Conservation (phyloP, 2,113 vertebrate genomes). For the Sebastes schlegelii region DNA sequence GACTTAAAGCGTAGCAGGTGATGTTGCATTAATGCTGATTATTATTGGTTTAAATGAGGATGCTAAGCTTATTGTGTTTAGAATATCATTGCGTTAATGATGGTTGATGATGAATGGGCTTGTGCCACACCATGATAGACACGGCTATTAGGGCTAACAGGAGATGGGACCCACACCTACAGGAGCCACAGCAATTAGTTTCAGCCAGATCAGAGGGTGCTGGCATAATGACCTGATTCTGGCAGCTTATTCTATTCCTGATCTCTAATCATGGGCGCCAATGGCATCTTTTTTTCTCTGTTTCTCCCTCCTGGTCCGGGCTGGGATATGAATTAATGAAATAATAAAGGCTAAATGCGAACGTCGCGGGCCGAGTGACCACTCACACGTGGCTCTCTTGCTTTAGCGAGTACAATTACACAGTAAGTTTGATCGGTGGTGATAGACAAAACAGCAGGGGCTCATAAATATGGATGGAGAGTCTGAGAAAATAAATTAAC, state of each 20-base stretch:
- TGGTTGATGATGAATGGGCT: constrained; percentile 71
- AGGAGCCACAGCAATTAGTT: constrained; percentile 73
- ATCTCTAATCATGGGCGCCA: constrained; percentile 65
- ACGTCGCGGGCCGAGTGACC: constrained; percentile 75
- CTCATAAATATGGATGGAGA: constrained; percentile 96
- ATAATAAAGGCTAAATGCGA: constrained; percentile 79
- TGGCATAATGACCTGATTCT: constrained; percentile 76
- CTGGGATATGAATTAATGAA: constrained; percentile 76
- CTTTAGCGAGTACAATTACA: constrained; percentile 83
- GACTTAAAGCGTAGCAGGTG: constrained; percentile 40
- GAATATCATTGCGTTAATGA: constrained; percentile 67
- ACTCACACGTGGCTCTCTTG: constrained; percentile 79
- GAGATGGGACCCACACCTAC: constrained; percentile 61
- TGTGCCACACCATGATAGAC: constrained; percentile 57
- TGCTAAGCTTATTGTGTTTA: constrained; percentile 59
- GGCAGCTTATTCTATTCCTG: constrained; percentile 68
- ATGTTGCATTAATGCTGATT: constrained; percentile 27
- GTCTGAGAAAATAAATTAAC: constrained; percentile 98
- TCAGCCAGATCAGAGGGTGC: constrained; percentile 73
- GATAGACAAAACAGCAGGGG: constrained; percentile 98
- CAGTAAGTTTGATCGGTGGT: constrained; percentile 88
- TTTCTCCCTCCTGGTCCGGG: constrained; percentile 30
- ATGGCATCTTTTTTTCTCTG: constrained; percentile 47
- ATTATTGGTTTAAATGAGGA: constrained; percentile 49
- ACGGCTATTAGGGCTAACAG: constrained; percentile 61